These are phyloP conservation scores for Drosophila ochracea DNA, from an alignment of 2,888 invertebrate species.

Conservation along the genomic window DNA sequence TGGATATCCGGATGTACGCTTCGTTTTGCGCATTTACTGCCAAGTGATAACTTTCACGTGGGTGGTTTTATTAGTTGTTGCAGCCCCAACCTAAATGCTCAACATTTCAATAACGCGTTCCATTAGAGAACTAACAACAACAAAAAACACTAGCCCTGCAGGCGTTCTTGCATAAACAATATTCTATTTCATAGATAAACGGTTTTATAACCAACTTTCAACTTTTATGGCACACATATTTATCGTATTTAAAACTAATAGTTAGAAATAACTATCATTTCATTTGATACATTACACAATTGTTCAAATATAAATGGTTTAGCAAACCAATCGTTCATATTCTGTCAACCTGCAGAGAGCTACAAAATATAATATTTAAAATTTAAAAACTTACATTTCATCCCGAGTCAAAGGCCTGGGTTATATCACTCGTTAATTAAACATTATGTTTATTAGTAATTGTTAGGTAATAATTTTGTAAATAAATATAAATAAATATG, in stretches of 20 bases:
- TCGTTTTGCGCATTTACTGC: conserved; percentile 69
- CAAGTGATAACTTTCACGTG: conserved; percentile 73
- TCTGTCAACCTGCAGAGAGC: background rate
- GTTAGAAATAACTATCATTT: background rate
- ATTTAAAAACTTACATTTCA: background rate
- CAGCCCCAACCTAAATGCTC: background rate
- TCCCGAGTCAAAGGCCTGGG: background rate
- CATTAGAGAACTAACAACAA: conserved; percentile 31
- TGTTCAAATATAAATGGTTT: background rate
- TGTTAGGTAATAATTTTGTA: background rate
- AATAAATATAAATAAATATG: background rate
- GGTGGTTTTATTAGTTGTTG: conserved; percentile 66
- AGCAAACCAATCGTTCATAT: background rate
- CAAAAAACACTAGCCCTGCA: conserved; percentile 6
- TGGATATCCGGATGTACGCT: conserved; percentile 61
- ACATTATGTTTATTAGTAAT: too few relatives aligned
- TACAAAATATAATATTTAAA: background rate
- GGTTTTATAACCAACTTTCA: background rate
- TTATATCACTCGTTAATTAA: background rate
- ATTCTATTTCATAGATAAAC: conserved; percentile 14
- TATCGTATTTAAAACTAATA: background rate
- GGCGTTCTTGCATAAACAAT: conserved; percentile 34
- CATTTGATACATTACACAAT: background rate
- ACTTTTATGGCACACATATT: background rate
- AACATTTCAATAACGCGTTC: conserved; percentile 36